A percentile compares a stretch with the other conserved stretches of the same genome.
Evolutionary conservation across 2,797 vertebrate species (phyloP).

Genomic region (Alectoris magna): DNA sequence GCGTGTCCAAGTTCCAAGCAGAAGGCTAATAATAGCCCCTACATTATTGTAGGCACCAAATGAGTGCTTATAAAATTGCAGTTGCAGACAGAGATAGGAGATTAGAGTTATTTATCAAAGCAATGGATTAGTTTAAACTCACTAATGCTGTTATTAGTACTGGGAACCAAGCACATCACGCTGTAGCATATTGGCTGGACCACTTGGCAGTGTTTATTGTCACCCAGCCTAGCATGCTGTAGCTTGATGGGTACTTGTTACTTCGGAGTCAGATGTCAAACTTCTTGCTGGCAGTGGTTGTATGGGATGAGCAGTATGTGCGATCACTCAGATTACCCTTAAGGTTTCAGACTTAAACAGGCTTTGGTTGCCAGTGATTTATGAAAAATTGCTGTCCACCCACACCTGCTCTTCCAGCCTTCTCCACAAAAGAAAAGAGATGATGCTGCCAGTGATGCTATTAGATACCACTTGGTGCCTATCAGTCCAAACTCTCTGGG

Average conservation of each 20-base stretch:
- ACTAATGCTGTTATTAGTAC: not conserved
- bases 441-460: not conserved
- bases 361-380: not conserved
- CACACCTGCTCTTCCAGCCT: not conserved
- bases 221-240: not conserved
- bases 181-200: not conserved
- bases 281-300: not conserved
- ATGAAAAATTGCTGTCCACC: not conserved
- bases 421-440: not conserved
- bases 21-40: constrained; percentile 50
- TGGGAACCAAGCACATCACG: not conserved
- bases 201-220: not conserved
- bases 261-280: not conserved
- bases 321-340: not conserved
- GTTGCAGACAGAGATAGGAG: constrained; percentile 4
- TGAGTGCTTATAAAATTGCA: constrained; percentile 10
- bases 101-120: constrained; percentile 17
- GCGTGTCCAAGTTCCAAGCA: constrained; percentile 33
- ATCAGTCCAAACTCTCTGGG: not conserved
- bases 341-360: not conserved
- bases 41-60: not conserved
- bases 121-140: not conserved
- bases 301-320: not conserved
- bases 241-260: not conserved
- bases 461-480: not conserved